Evolutionary conservation across 2,113 vertebrate genomes (phyloP).

Genomic region (Catharus minimus): DNA sequence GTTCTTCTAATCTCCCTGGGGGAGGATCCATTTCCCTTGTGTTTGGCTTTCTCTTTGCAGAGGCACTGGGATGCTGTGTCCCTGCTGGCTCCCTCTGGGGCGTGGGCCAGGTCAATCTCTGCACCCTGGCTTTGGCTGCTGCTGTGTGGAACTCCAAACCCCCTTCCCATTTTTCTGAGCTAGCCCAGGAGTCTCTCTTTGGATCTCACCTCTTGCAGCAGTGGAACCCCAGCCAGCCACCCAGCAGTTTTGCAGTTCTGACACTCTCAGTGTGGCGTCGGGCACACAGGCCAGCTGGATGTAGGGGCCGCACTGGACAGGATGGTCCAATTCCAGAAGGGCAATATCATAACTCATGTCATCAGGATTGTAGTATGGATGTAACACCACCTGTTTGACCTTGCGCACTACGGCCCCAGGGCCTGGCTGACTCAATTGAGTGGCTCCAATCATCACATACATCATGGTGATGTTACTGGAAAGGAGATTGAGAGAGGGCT

Average conservation of each 20-base stretch:
- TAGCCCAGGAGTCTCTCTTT: no score
- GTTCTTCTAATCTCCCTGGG: background rate
- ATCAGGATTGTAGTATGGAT: no score
- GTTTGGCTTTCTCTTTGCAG: no score
- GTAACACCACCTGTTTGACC: no score
- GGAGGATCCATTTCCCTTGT: background rate
- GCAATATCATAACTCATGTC: background rate
- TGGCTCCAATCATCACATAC: no score
- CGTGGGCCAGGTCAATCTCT: rapidly evolving
- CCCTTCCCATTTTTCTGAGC: rapidly evolving
- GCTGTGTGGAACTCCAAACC: background rate
- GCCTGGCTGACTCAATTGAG: no score
- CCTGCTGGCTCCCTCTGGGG: no score
- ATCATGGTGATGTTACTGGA: no score
- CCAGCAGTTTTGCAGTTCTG: background rate
- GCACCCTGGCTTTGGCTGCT: background rate
- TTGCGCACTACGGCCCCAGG: no score
- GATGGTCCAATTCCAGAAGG: background rate
- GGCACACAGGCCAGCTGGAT: conserved; percentile 34
- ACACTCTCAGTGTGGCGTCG: rapidly evolving
- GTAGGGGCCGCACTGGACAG: background rate
- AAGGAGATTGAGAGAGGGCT: no score
- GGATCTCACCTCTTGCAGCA: background rate
- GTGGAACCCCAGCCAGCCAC: background rate
- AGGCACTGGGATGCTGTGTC: no score